phyloP scores from a whole-genome alignment of 2,797 vertebrate species.

The Silurus lanzhouensis region DNA sequence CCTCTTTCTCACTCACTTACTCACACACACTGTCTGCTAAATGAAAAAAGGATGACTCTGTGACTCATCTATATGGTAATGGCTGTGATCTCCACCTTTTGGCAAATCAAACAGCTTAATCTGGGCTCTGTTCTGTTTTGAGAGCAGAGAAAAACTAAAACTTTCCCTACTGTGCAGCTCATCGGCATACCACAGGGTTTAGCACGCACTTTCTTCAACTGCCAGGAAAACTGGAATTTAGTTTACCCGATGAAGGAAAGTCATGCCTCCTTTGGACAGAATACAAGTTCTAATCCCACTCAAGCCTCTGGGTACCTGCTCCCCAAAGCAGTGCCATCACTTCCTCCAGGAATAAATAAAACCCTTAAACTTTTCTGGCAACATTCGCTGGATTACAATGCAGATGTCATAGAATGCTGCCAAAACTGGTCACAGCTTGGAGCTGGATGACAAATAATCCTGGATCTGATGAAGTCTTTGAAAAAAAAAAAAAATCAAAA shows the following conservation, averaged over 20 bases:
- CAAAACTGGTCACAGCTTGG: constrained; percentile 66
- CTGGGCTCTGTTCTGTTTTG: constrained; percentile 62
- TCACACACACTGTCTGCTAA: constrained; percentile 61
- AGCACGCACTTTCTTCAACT: constrained; percentile 71
- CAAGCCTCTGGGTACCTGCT: constrained; percentile 71
- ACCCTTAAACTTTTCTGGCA: constrained; percentile 72
- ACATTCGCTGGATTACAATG: constrained; percentile 78
- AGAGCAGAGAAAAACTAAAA: constrained; percentile 48
- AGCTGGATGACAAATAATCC: constrained; percentile 65
- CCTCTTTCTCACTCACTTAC: neutral
- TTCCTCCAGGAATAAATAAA: constrained; percentile 78
- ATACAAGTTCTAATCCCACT: constrained; percentile 76
- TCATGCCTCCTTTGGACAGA: constrained; percentile 71
- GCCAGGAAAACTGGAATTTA: constrained; percentile 73
- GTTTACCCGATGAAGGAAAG: constrained; percentile 77
- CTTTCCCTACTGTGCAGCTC: constrained; percentile 49
- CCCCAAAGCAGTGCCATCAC: constrained; percentile 75
- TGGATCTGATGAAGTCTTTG: constrained; percentile 66
- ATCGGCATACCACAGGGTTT: constrained; percentile 50
- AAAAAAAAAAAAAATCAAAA: constrained; percentile 67
- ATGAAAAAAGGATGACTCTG: constrained; percentile 72
- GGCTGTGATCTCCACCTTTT: constrained; percentile 67
- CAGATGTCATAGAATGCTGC: constrained; percentile 68
- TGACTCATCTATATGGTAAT: constrained; percentile 81
- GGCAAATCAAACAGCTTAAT: constrained; percentile 71